Conservation (phyloP, 2,797 vertebrate genomes). For the Aotus griseimembra region DNA sequence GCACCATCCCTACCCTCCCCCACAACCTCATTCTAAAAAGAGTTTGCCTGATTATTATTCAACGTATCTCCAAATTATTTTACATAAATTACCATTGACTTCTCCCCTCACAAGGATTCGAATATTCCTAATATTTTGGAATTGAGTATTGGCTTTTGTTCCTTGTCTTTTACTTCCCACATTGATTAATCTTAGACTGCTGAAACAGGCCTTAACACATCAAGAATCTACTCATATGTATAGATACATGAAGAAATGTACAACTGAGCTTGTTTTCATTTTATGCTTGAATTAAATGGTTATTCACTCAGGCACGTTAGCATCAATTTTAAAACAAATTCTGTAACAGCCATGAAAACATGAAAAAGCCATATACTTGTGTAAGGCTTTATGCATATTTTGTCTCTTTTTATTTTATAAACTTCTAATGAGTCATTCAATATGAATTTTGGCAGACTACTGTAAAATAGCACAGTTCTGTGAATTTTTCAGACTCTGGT, state of each 20-base stretch:
- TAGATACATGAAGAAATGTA: conserved; percentile 1
- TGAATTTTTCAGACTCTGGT: conserved; percentile 45
- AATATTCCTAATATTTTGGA: neutral
- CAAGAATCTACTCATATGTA: neutral
- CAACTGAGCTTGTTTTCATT: conserved; percentile 16
- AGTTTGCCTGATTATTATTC: neutral
- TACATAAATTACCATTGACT: neutral
- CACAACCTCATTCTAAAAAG: neutral
- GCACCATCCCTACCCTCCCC: neutral
- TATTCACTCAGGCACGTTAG: neutral
- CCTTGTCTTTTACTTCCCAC: neutral
- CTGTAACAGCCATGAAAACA: conserved; percentile 44
- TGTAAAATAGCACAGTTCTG: conserved; percentile 25
- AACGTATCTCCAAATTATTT: neutral
- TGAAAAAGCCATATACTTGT: conserved; percentile 27
- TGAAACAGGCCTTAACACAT: neutral
- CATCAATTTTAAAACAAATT: conserved; percentile 54
- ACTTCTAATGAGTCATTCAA: conserved; percentile 59
- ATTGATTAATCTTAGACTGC: neutral
- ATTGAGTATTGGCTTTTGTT: neutral
- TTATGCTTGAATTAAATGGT: conserved; percentile 51
- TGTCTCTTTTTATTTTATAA: conserved; percentile 65
- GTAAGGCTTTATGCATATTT: conserved; percentile 52
- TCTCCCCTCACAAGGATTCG: neutral
- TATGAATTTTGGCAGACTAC: conserved; percentile 64